Evolutionary conservation across 2,888 invertebrate genomes (phyloP).

Genomic region (Panzeria rudis): DNA sequence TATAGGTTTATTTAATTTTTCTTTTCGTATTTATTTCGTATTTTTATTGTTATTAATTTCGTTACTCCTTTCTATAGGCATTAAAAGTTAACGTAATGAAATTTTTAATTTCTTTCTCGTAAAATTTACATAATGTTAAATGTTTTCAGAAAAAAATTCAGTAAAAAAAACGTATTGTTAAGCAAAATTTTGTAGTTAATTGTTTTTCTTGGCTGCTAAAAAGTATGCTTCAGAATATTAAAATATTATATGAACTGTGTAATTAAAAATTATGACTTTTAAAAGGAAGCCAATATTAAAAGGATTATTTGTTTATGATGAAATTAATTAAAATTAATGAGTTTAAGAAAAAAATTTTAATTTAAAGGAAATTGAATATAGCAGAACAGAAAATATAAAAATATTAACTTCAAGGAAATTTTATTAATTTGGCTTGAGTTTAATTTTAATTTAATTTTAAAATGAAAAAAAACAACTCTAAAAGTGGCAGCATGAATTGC

Average conservation of each 20-base stretch:
- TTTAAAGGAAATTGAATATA: not conserved
- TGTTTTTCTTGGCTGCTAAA: slow-evolving; percentile 4
- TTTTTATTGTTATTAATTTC: slow-evolving; percentile 34
- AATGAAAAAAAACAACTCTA: too few relatives aligned
- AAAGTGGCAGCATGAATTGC: too few relatives aligned
- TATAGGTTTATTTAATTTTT: slow-evolving; percentile 48
- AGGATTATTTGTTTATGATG: slow-evolving; percentile 35
- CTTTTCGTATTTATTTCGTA: not conserved
- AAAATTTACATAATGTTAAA: slow-evolving; percentile 62
- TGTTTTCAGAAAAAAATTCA: slow-evolving; percentile 27
- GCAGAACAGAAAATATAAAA: too few relatives aligned
- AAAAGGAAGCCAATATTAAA: slow-evolving; percentile 42
- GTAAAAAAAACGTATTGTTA: slow-evolving; percentile 1
- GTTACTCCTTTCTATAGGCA: slow-evolving; percentile 14
- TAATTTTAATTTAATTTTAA: too few relatives aligned
- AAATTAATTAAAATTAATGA: slow-evolving; percentile 39
- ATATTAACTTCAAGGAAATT: too few relatives aligned
- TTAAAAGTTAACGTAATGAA: slow-evolving; percentile 68
- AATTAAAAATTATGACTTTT: slow-evolving; percentile 56
- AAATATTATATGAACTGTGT: slow-evolving; percentile 18
- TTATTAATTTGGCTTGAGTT: too few relatives aligned
- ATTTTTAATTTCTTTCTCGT: slow-evolving; percentile 64
- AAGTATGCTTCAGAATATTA: slow-evolving; percentile 23
- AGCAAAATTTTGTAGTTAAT: slow-evolving; percentile 4
- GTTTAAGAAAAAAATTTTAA: not conserved